Conservation (phyloP, 2,888 invertebrate genomes). For the Dilophus febrilis region DNA sequence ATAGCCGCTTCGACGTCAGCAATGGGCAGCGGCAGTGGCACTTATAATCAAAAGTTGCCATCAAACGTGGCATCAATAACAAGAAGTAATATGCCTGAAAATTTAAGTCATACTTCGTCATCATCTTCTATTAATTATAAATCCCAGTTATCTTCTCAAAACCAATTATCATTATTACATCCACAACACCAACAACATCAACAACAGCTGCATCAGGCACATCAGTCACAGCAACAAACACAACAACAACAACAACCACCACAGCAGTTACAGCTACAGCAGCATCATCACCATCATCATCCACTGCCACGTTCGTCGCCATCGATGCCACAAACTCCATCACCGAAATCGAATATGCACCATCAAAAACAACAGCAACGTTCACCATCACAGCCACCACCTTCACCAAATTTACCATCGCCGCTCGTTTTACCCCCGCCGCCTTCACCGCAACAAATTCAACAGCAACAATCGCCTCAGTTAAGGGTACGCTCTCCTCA, state of each 20-base stretch:
- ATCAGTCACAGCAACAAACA: background rate
- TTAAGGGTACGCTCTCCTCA: background rate
- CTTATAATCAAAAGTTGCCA: background rate
- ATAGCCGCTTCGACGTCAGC: constrained; percentile 28
- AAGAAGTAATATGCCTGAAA: constrained; percentile 14
- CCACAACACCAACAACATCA: background rate
- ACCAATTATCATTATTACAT: background rate
- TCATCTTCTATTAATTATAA: constrained; percentile 12
- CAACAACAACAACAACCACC: background rate
- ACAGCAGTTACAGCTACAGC: background rate
- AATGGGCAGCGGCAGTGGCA: background rate
- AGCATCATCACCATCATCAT: background rate
- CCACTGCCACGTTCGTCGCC: too few relatives aligned
- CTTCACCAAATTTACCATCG: too few relatives aligned
- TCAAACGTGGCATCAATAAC: background rate
- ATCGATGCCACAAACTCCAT: too few relatives aligned
- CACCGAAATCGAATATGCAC: too few relatives aligned
- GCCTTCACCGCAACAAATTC: too few relatives aligned
- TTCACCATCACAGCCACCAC: too few relatives aligned
- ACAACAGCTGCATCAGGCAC: background rate
- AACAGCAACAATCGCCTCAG: too few relatives aligned
- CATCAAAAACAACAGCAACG: too few relatives aligned
- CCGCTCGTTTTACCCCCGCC: too few relatives aligned
- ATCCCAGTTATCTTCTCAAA: constrained; percentile 4
- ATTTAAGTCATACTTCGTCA: constrained; percentile 4